Base-by-base conservation (phyloP, 2,888 invertebrate genomes). In the Ophion ellenae region DNA sequence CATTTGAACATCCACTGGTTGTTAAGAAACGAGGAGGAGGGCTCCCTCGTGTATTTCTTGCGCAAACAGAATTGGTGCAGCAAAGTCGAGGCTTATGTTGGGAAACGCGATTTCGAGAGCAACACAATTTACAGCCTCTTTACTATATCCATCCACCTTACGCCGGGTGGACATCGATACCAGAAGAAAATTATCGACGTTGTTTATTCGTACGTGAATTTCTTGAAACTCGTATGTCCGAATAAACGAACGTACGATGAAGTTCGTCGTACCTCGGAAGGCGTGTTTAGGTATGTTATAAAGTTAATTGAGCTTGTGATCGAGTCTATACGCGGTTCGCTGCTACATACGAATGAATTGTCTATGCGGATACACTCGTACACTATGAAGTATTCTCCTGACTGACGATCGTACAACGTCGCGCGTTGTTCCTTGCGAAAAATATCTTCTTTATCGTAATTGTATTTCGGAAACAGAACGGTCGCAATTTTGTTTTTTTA, bases 21-120 rank as follows among this genome's bases (percentile, higher is more conserved):
- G 17, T 94, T 98, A 5, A 97, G 97, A 0, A 97, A 98, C 93
- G 98, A 98, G 93, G 98, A 98, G 1, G 96, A 96, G 90, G 98
- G 97, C 81, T 97, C 97, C 88, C 94, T 98, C 24, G 95, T 97
- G 1, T 96, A 97, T 0, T 97, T 96, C 91, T 94, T 98, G 28
- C 95, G 96, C 80, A 96, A 96, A 90, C 97, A 96, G 92, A 96
- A 97, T 28, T 98, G 97, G 97, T 97, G 97, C 0, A 93, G 97
- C 5, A 96, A 96, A 9, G 95, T 97, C 66, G 95, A 95, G 87
- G 96, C 96, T 2, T 97, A 97, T 2, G 96, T 96, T 90, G 96
- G 96, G 0, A 97, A 97, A 89, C 96, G 96, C 83, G 98, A 97
- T 0, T 96, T 96, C 87, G 97, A 97, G 91, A 95, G 96, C 90